Evolutionary conservation across 2,113 vertebrate genomes (phyloP).

Genomic region (Sisor rabdophorus): DNA sequence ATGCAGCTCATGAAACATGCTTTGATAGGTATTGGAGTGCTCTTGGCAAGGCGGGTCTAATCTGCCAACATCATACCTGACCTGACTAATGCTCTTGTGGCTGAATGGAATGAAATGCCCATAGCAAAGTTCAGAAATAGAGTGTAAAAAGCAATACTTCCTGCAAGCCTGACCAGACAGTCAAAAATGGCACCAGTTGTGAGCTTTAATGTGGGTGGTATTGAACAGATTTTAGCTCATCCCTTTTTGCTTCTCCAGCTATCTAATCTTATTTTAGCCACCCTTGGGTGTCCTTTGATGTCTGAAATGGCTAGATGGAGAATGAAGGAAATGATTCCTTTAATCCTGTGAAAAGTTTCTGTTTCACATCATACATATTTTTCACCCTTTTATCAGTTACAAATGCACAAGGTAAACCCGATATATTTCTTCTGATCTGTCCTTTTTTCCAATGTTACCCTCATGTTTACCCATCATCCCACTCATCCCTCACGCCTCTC

Average conservation of each 20-base stretch:
- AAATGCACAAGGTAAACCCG: conserved; percentile 18
- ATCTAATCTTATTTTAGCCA: background rate
- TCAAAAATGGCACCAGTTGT: conserved; percentile 8
- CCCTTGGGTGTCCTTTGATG: conserved; percentile 5
- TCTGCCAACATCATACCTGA: background rate
- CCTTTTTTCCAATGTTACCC: conserved; percentile 20
- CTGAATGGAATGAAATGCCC: conserved; percentile 6
- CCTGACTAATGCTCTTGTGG: conserved; percentile 24
- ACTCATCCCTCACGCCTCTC: conserved; percentile 23
- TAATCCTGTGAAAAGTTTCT: conserved; percentile 33
- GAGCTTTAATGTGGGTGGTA: background rate
- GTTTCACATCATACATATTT: conserved; percentile 26
- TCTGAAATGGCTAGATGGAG: background rate
- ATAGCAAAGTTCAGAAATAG: conserved; percentile 12
- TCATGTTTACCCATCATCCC: conserved; percentile 11
- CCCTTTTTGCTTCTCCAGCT: background rate
- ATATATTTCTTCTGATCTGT: conserved; percentile 26
- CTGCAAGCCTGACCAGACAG: conserved; percentile 4
- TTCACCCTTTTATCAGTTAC: conserved; percentile 27
- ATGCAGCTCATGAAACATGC: background rate
- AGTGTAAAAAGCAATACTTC: conserved; percentile 16
- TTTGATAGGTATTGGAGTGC: conserved; percentile 2
- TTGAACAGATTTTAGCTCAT: conserved; percentile 10
- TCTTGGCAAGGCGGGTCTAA: conserved; percentile 14
- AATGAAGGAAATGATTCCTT: conserved; percentile 14